These are phyloP conservation scores for Chionomys nivalis DNA, from an alignment of 2,113 vertebrate species.

Conservation along the genomic window DNA sequence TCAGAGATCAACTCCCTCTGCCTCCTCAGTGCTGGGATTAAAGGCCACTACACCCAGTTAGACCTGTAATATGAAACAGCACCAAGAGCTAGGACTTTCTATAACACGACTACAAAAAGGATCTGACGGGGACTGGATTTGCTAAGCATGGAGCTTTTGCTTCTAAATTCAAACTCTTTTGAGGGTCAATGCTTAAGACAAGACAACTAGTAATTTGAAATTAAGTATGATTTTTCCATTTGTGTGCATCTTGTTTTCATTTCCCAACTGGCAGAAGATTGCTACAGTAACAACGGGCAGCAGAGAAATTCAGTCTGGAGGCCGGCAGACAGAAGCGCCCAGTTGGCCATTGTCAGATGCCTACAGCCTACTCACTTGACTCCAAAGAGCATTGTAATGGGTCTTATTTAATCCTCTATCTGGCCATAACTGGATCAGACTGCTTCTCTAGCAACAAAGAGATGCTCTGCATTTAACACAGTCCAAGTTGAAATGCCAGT, in stretches of 20 bases:
- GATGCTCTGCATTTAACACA: too few relatives aligned
- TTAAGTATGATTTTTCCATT: neutral
- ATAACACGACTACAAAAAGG: neutral
- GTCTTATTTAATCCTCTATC: neutral
- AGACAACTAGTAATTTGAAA: neutral
- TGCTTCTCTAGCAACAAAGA: neutral
- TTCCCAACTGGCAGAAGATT: neutral
- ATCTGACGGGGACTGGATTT: neutral
- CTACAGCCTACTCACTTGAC: neutral
- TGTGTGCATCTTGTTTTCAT: neutral
- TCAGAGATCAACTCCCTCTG: neutral
- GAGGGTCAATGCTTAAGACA: neutral
- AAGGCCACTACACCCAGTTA: neutral
- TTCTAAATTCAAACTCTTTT: neutral
- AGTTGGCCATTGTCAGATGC: neutral
- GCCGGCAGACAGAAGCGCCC: too few relatives aligned
- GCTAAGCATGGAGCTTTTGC: neutral
- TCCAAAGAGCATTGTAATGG: neutral
- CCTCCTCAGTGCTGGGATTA: neutral
- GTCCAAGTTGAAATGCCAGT: neutral
- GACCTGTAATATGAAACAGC: neutral
- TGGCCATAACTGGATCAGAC: neutral
- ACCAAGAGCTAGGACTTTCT: neutral
- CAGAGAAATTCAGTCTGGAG: neutral
- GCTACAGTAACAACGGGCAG: neutral